Percentiles rank a stretch among this genome's conserved stretches.
Evolutionary conservation across 2,113 vertebrate species (phyloP).

Genomic region (Scomber japonicus): DNA sequence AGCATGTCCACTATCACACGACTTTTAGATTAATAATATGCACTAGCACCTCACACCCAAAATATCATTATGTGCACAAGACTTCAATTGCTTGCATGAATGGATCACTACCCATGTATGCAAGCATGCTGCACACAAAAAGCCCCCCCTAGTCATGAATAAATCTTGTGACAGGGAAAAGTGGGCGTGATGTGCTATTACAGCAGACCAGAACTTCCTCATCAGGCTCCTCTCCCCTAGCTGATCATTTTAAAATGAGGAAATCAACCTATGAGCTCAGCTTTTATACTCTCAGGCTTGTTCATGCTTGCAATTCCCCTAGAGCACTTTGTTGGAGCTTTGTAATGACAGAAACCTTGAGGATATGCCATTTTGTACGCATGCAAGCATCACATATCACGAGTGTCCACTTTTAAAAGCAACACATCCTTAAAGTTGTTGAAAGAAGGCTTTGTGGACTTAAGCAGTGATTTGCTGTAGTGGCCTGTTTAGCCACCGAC

Average conservation of each 20-base stretch:
- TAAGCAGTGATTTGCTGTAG: slow-evolving; percentile 11
- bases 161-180: slow-evolving; percentile 67
- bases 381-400: not conserved
- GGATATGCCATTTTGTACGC: slow-evolving; percentile 19
- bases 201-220: slow-evolving; percentile 56
- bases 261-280: slow-evolving; percentile 14
- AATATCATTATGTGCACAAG: slow-evolving; percentile 1
- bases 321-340: not conserved
- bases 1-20: not conserved
- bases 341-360: not conserved
- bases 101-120: slow-evolving; percentile 4
- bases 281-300: not conserved
- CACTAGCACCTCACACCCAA: not conserved
- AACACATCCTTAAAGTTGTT: not conserved
- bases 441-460: not conserved
- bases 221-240: slow-evolving; percentile 27
- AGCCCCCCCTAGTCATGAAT: slow-evolving; percentile 47
- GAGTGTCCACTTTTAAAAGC: not conserved
- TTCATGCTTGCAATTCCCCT: not conserved
- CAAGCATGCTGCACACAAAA: slow-evolving; percentile 3
- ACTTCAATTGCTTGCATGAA: slow-evolving; percentile 23
- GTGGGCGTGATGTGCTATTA: slow-evolving; percentile 46
- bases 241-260: slow-evolving; percentile 30
- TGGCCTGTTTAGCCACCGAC: slow-evolving; percentile 52
- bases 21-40: not conserved